A percentile compares a stretch with the other conserved stretches of the same genome.
phyloP scores from a whole-genome alignment of 1,140 invertebrate species.

The Geopemphigus sp. region DNA sequence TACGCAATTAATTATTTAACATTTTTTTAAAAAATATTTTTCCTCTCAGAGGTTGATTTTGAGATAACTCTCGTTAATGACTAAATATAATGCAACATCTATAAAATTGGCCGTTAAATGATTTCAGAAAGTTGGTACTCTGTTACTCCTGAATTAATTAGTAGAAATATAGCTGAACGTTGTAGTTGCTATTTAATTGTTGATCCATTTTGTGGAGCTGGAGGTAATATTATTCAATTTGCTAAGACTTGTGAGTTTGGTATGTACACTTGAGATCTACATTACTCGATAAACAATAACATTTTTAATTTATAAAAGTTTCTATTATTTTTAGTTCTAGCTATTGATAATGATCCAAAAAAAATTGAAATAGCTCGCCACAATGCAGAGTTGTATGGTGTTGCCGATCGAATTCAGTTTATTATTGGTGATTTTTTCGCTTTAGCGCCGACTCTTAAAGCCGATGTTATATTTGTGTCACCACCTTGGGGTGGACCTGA shows the following conservation, averaged over 20 bases:
- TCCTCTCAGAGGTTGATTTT: too few species aligned
- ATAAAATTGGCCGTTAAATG: not conserved
- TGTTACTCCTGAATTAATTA: slow-evolving; percentile 94
- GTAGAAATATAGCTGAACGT: slow-evolving; percentile 81
- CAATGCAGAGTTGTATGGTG: slow-evolving; percentile 90
- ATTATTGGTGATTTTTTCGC: slow-evolving; percentile 86
- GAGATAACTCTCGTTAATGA: too few species aligned
- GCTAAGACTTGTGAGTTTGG: slow-evolving; percentile 81
- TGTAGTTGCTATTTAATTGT: slow-evolving; percentile 78
- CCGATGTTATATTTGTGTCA: slow-evolving; percentile 88
- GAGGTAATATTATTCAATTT: slow-evolving; percentile 97
- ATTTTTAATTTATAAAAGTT: too few species aligned
- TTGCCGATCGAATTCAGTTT: slow-evolving; percentile 87
- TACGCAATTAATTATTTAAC: too few species aligned
- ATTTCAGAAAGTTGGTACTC: slow-evolving; percentile 93
- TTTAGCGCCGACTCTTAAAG: slow-evolving; percentile 62
- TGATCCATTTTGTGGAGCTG: slow-evolving; percentile 96
- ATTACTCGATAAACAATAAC: too few species aligned
- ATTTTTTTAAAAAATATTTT: too few species aligned
- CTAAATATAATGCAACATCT: not conserved
- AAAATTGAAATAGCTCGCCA: slow-evolving; percentile 84
- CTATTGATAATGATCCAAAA: slow-evolving; percentile 87
- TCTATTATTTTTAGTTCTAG: slow-evolving; percentile 83
- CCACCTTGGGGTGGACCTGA: slow-evolving; percentile 95
- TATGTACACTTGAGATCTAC: slow-evolving; percentile 56